A percentile compares a stretch with the other conserved stretches of the same genome.
Evolutionary conservation across 2,888 invertebrate genomes (phyloP).

Genomic region (Andricus curvator): DNA sequence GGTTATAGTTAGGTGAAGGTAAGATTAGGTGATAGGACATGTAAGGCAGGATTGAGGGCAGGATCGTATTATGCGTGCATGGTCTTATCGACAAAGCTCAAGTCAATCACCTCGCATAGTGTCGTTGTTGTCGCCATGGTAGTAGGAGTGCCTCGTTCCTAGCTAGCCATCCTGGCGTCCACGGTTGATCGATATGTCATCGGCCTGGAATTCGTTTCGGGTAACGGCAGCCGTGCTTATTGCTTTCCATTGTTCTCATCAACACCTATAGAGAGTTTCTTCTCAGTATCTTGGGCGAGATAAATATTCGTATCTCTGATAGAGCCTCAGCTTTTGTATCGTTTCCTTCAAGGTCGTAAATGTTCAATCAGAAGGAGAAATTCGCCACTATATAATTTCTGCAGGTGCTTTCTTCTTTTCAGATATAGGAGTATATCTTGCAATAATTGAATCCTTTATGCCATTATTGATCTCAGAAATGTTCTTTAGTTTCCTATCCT

Average conservation of each 20-base stretch:
- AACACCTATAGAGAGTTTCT: not conserved
- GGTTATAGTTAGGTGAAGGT: not conserved
- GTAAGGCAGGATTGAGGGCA: not conserved
- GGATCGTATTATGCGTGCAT: slow-evolving; percentile 33
- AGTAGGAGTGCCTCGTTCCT: slow-evolving; percentile 57
- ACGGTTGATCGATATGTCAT: slow-evolving; percentile 69
- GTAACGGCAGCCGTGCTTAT: slow-evolving; percentile 9
- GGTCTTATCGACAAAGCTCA: slow-evolving; percentile 25
- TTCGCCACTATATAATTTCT: not conserved
- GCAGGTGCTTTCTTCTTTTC: not conserved
- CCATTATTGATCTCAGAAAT: not conserved
- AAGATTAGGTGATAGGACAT: not conserved
- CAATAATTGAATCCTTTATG: not conserved
- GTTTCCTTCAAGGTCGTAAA: not conserved
- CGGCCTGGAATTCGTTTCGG: slow-evolving; percentile 60
- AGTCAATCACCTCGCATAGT: slow-evolving; percentile 54
- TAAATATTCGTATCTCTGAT: not conserved
- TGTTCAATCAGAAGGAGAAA: not conserved
- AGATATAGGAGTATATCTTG: not conserved
- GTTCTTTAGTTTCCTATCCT: too few relatives aligned
- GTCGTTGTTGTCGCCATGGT: slow-evolving; percentile 53
- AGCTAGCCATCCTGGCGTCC: slow-evolving; percentile 64
- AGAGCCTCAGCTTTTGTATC: not conserved
- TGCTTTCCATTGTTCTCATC: slow-evolving; percentile 16
- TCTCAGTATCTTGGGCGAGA: not conserved